Base-by-base conservation (phyloP, 2,888 invertebrate genomes). In the Pristionchus mayeri region DNA sequence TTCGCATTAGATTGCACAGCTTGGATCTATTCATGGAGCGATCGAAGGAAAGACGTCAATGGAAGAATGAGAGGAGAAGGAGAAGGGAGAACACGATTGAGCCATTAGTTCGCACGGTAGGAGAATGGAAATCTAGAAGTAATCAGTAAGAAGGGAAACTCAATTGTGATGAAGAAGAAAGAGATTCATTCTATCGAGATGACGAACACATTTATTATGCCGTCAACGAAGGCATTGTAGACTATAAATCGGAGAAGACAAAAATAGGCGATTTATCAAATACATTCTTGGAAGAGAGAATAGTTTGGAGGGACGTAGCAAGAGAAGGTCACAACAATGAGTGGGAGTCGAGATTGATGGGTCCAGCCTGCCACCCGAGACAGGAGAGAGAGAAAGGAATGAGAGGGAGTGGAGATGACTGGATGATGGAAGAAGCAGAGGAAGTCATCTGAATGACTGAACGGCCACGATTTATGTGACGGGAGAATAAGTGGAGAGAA, bases 281-380 rank as follows among this genome's bases (percentile, higher is more conserved):
- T 34, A n/a, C n/a, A n/a, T n/a, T n/a, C n/a, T n/a, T n/a, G n/a
- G n/a, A n/a, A n/a, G n/a, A n/a, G n/a, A n/a, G n/a, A n/a, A n/a
- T n/a, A n/a, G n/a, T n/a, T n/a, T n/a, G n/a, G n/a, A n/a, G n/a
- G n/a, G n/a, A n/a, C n/a, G n/a, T 13, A 63, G 63, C 30, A 34
- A 13, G 60, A 60, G 34, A 63, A 63, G 63, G 63, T 63, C 63
- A 63, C 63, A 63, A 63, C 63, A 63, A 63, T 63, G 34, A 63
- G 63, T 63, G 63, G 34, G 63, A 34, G 34, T 63, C 34, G 34
- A 34, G 63, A 63, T 34, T 63, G 63, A 63, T 30, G 16, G 63
- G 34, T 6, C 6, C 7, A 16, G 63, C 21, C 21, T 34, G 30
- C 63, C 63, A 63, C 34, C 63, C 34, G 34, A 30, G 63, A 63